Evolutionary conservation across 2,888 invertebrate genomes (phyloP), one percentile per base, ranked within the genome.

Genomic region (Kuschelorhynchus macadamiae): DNA sequence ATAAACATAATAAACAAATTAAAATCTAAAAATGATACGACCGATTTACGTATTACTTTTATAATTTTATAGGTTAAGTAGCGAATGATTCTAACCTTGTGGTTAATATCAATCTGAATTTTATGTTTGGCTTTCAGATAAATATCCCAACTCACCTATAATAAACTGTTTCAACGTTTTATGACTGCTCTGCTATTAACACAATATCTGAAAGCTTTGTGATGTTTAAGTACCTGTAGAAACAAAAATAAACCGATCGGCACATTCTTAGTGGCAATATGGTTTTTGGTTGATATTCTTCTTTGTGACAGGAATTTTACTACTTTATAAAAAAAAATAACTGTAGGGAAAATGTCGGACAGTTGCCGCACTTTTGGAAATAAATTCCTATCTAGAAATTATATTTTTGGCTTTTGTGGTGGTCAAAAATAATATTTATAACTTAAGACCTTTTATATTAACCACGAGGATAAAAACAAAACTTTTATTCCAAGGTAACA

Each of bases 131-230:
- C 32, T 36, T 42, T 64, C 32, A 59, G 64, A 69, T 69, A 69
- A 69, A 69, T 69, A 69, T 65, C 64, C 69, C 44, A 44, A 59
- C 64, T 67, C 49, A 64, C 60, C 64, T 64, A 64, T 64, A 60
- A 69, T 64, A 64, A 69, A 69, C 64, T 55, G 47, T 47, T 59
- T 60, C 50, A 59, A 52, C 52, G 39, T 69, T 69, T 69, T 69
- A 69, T 69, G 69, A 69, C 64, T 60, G 30, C 64, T 30, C 47
- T 47, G 62, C 47, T 68, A 68, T 68, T 68, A 68, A 63, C 68
- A 68, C 68, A 68, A 68, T 68, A 68, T 68, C 68, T 68, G 68
- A 68, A 68, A 68, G 68, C 68, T 68, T 68, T 68, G 68, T 68
- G 68, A 53, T 63, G 63, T 68, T 68, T 68, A 63, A 68, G 68